phyloP scores from a whole-genome alignment of 2,888 invertebrate species.

The Serripes groenlandicus region DNA sequence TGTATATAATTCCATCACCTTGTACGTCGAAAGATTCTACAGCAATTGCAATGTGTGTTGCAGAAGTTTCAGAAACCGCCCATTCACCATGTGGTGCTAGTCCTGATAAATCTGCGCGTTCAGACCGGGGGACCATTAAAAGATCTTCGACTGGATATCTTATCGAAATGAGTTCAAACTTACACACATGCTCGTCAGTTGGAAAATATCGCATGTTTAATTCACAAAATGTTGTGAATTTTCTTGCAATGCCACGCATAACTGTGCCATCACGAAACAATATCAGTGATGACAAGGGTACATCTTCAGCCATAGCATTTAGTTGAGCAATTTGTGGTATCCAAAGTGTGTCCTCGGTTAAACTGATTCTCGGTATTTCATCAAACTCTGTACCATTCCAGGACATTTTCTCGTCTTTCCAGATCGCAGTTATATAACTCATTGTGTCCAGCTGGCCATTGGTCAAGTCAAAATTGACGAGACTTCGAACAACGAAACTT shows the following conservation, averaged over 20 bases:
- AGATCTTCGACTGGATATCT: neutral
- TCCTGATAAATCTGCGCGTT: neutral
- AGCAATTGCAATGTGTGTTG: neutral
- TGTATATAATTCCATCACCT: neutral
- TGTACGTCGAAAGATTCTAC: neutral
- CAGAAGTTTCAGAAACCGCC: neutral
- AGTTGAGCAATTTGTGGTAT: neutral
- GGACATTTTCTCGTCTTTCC: neutral
- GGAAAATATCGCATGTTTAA: neutral
- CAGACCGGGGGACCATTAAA: neutral
- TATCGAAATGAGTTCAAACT: neutral
- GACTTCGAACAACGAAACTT: neutral
- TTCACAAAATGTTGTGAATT: conserved; percentile 1
- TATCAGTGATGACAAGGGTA: neutral
- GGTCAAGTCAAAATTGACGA: neutral
- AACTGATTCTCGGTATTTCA: neutral
- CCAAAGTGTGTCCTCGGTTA: neutral
- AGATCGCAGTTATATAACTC: neutral
- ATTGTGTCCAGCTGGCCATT: conserved; percentile 1
- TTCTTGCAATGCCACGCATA: neutral
- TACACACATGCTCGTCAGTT: neutral
- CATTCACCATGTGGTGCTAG: conserved; percentile 1
- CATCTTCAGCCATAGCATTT: neutral
- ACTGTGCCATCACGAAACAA: neutral
- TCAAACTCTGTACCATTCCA: neutral